These are phyloP conservation scores for Sarcophaga bullata DNA, from an alignment of 1,140 invertebrate species.

Conservation along the genomic window DNA sequence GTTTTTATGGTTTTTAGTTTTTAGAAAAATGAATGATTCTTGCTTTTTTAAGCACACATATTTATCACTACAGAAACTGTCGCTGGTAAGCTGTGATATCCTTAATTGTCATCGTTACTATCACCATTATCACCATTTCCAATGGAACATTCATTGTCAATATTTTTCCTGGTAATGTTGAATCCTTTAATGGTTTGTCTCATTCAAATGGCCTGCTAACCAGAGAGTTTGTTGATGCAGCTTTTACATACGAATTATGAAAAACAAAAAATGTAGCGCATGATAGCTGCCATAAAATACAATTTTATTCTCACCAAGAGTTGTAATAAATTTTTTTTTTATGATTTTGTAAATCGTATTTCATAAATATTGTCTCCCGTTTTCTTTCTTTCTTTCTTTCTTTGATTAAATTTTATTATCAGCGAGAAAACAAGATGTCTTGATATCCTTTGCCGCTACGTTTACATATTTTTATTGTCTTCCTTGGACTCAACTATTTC, in stretches of 20 bases:
- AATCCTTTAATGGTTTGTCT: neutral
- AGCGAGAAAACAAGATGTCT: neutral
- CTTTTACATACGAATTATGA: neutral
- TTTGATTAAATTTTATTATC: neutral
- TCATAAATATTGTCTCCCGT: slow-evolving; percentile 11
- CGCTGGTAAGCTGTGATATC: too few species aligned
- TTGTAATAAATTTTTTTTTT: slow-evolving; percentile 30
- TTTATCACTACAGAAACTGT: too few species aligned
- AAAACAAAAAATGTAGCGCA: neutral
- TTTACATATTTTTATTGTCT: neutral
- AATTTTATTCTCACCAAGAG: slow-evolving; percentile 34
- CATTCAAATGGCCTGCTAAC: neutral
- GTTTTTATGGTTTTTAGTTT: too few species aligned
- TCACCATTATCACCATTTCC: too few species aligned
- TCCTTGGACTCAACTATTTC: too few species aligned
- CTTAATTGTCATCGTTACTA: too few species aligned
- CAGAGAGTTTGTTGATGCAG: too few species aligned
- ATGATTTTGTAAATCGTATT: slow-evolving; percentile 37
- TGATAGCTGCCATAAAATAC: slow-evolving; percentile 26
- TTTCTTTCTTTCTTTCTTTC: neutral
- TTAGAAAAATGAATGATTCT: too few species aligned
- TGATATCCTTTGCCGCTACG: neutral
- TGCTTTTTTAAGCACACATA: too few species aligned
- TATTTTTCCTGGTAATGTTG: neutral
- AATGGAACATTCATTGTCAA: too few species aligned